Conservation (phyloP, 2,113 vertebrate species). For the Sinocyclocheilus anophthalmus region DNA sequence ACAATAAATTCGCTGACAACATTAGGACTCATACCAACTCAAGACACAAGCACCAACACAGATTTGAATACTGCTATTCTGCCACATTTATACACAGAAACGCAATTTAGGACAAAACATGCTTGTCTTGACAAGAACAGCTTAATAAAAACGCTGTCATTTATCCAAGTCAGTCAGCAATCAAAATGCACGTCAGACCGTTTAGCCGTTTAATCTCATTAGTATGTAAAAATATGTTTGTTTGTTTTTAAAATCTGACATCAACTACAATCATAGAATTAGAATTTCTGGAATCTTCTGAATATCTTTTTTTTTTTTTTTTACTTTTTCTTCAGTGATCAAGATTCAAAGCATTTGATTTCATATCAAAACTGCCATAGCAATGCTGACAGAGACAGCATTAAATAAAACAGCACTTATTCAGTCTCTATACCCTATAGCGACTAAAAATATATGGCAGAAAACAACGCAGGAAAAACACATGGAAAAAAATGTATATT, state of each 20-base stretch:
- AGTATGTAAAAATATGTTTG: not conserved
- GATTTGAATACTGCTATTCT: conserved; percentile 6
- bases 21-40: not conserved
- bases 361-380: not conserved
- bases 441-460: not conserved
- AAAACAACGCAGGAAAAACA: not conserved
- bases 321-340: not conserved
- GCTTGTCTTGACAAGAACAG: conserved; percentile 38
- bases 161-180: conserved; percentile 32
- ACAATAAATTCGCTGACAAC: not conserved
- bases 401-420: not conserved
- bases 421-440: not conserved
- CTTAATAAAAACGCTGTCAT: not conserved
- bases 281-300: not conserved
- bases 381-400: not conserved
- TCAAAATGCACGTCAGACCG: not conserved
- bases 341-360: not conserved
- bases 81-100: conserved; percentile 23
- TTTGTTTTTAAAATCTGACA: not conserved
- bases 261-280: not conserved
- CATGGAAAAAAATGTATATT: not conserved
- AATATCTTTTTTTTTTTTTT: not conserved
- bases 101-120: conserved; percentile 46
- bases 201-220: not conserved
- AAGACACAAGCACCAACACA: not conserved